These are phyloP conservation scores for Plemyria rubiginata DNA, from an alignment of 2,888 invertebrate species.

Conservation along the genomic window DNA sequence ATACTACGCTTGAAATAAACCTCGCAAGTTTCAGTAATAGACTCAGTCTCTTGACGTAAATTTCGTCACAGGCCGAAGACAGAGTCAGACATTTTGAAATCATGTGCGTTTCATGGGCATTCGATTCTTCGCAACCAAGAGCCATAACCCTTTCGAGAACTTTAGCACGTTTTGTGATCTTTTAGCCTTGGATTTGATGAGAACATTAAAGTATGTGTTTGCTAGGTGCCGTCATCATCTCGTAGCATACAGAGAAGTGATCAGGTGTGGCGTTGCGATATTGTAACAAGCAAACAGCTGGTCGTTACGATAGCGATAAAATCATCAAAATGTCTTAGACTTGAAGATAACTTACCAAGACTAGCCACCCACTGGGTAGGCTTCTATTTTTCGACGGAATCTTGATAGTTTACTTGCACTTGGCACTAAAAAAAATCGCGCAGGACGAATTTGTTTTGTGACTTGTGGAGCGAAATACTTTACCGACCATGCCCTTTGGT, in stretches of 20 bases:
- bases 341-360: constrained; percentile 82
- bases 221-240: not conserved
- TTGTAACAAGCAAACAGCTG: not conserved
- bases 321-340: constrained; percentile 11
- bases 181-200: not conserved
- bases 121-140: constrained; percentile 3
- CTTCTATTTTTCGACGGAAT: constrained; percentile 92
- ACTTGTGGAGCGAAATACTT: constrained; percentile 74
- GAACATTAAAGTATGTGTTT: not conserved
- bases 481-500: constrained; percentile 71
- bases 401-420: constrained; percentile 89
- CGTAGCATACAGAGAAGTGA: not conserved
- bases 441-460: constrained; percentile 69
- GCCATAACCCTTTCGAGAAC: not conserved
- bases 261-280: constrained; percentile 12
- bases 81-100: constrained; percentile 47
- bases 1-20: no score
- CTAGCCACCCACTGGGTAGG: constrained; percentile 93
- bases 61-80: constrained; percentile 43
- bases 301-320: not conserved
- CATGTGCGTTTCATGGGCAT: constrained; percentile 18
- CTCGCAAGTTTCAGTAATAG: constrained; percentile 6
- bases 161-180: constrained; percentile 9
- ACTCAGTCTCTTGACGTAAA: constrained; percentile 52
- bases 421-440: constrained; percentile 83